phyloP scores from a whole-genome alignment of 2,797 vertebrate genomes.

The Gadopsis marmoratus region DNA sequence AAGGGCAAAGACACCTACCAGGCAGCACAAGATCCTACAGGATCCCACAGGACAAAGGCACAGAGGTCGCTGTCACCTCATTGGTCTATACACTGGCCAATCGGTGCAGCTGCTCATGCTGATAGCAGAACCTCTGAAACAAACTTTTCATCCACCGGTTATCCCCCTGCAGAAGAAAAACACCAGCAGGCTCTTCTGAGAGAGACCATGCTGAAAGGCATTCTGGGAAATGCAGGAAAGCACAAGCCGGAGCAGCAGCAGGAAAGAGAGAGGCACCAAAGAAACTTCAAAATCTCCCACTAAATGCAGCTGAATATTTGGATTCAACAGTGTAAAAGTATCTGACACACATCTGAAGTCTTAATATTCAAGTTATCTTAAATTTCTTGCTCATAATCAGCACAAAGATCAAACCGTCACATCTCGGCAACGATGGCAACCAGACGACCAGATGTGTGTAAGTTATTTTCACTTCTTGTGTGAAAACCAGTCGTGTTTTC shows the following conservation, averaged over 20 bases:
- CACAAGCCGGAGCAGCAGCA: not conserved
- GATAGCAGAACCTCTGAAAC: not conserved
- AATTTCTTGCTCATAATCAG: not conserved
- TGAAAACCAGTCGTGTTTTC: slow-evolving; percentile 24
- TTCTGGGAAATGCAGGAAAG: slow-evolving; percentile 37
- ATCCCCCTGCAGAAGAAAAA: not conserved
- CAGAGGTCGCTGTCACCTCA: not conserved
- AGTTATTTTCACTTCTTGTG: slow-evolving; percentile 16
- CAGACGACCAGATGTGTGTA: not conserved
- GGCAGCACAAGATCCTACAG: not conserved
- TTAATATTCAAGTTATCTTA: not conserved
- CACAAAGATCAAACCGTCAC: not conserved
- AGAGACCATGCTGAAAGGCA: slow-evolving; percentile 20
- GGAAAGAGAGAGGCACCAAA: not conserved
- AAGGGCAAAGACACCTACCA: too few species aligned
- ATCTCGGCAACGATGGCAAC: not conserved
- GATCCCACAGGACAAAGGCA: too few species aligned
- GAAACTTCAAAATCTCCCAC: not conserved
- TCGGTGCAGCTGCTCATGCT: not conserved
- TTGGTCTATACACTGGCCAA: not conserved
- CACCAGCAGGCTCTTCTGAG: too few species aligned
- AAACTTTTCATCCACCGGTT: not conserved
- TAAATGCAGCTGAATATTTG: not conserved
- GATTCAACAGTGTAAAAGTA: slow-evolving; percentile 5
- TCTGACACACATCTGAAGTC: not conserved